Evolutionary conservation across 1,140 invertebrate species (phyloP).

Genomic region (Macrobrachium nipponense): DNA sequence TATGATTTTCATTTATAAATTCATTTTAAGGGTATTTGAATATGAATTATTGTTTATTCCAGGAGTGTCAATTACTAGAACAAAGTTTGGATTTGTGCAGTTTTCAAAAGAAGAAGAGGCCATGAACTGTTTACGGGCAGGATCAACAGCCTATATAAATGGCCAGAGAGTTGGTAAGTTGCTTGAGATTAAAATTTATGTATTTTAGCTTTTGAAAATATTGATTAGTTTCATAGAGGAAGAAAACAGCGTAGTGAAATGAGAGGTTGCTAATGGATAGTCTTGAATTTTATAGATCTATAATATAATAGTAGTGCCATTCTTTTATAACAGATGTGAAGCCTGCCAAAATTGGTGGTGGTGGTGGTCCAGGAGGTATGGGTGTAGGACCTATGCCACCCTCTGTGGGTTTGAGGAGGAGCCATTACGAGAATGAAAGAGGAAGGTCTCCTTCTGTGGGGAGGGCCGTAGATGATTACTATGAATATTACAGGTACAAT

Average conservation of each 20-base stretch:
- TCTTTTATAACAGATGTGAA: constrained; percentile 70
- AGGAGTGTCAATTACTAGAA: constrained; percentile 79
- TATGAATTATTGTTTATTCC: constrained; percentile 67
- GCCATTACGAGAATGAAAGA: constrained; percentile 58
- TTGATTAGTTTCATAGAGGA: neutral
- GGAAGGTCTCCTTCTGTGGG: constrained; percentile 56
- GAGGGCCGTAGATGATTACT: constrained; percentile 61
- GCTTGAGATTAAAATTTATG: neutral
- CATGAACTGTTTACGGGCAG: constrained; percentile 77
- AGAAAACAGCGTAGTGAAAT: neutral
- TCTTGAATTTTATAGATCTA: neutral
- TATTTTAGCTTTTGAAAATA: neutral
- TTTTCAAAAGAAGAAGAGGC: constrained; percentile 82
- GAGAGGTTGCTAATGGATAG: neutral
- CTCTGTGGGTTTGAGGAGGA: neutral
- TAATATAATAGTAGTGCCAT: neutral
- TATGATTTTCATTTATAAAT: neutral
- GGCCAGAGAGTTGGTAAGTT: constrained; percentile 75
- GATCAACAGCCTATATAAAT: constrained; percentile 78
- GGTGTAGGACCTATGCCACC: neutral
- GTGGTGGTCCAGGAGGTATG: constrained; percentile 55
- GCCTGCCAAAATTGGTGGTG: constrained; percentile 71
- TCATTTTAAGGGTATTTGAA: neutral
- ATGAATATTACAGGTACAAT: constrained; percentile 47
- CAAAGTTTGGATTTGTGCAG: constrained; percentile 86